Base-by-base conservation (phyloP, 2,888 invertebrate genomes). In the Pasiphila rectangulata region DNA sequence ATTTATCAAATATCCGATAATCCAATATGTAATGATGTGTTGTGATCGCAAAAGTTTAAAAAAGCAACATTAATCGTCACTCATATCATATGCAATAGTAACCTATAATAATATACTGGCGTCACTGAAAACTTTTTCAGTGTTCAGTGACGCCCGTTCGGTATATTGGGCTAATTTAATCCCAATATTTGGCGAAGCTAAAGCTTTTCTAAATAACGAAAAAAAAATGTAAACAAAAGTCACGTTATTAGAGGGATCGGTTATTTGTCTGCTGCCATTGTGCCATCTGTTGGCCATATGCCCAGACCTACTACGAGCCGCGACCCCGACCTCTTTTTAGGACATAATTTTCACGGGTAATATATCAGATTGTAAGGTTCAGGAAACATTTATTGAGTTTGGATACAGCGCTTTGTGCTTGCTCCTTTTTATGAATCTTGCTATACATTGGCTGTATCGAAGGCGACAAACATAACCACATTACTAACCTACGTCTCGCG, bases 211-310 rank as follows among this genome's bases (percentile, higher is more conserved):
- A n/a, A n/a, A n/a, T n/a, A n/a, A n/a, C n/a, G n/a, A n/a, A n/a
- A n/a, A n/a, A n/a, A n/a, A n/a, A n/a, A n/a, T n/a, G n/a, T n/a
- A n/a, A n/a, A n/a, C n/a, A n/a, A n/a, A n/a, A n/a, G n/a, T n/a
- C 21, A 41, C 10, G 16, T 9, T 15, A 40, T 46, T 25, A 38
- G 44, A 46, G n/a, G n/a, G n/a, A n/a, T n/a, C n/a, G n/a, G n/a
- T n/a, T 41, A 43, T 57, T 49, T 43, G 45, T 47, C 45, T 53
- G 34, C 64, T 69, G 72, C 67, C 65, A 70, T 72, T 71, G 70
- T 69, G 64, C 71, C 83, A 81, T 83, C 79, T 83, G 81, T 79
- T 85, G 85, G 85, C 83, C 51, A 51, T 46, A 54, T 72, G 85
- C 85, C 85, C 75, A 79, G 72, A 17, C 72, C 73, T 42, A 47